These are phyloP conservation scores for Brachionus plicatilis DNA, from an alignment of 1,140 invertebrate genomes.

Conservation along the genomic window DNA sequence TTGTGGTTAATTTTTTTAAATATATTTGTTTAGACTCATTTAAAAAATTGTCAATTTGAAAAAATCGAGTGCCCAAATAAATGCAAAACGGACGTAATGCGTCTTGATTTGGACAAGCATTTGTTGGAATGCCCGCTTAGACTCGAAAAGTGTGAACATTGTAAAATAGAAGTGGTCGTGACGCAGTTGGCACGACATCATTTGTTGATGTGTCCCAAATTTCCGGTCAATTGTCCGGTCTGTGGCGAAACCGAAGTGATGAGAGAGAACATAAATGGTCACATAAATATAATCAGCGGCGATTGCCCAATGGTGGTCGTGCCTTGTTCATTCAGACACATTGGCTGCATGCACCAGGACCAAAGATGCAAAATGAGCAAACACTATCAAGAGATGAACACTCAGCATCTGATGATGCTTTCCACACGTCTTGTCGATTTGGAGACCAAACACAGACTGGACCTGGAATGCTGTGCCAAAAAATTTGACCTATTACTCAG, in stretches of 20 bases:
- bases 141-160: conserved; percentile 32
- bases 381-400: conserved; percentile 35
- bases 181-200: conserved; percentile 6
- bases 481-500: neutral
- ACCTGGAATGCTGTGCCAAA: conserved; percentile 25
- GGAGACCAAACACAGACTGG: conserved; percentile 15
- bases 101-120: conserved; percentile 28
- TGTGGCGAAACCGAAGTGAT: conserved; percentile 24
- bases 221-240: conserved; percentile 25
- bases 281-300: conserved; percentile 14
- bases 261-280: conserved; percentile 16
- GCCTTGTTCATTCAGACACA: conserved; percentile 1
- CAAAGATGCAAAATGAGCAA: conserved; percentile 33
- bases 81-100: conserved; percentile 37
- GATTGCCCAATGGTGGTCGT: conserved; percentile 27
- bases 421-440: conserved; percentile 14
- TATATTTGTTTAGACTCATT: conserved; percentile 17
- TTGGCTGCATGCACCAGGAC: conserved; percentile 20
- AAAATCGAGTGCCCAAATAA: conserved; percentile 34
- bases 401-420: conserved; percentile 24
- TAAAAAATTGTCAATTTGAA: conserved; percentile 38
- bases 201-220: conserved; percentile 26
- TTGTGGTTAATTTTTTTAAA: neutral
- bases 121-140: conserved; percentile 23
- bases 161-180: conserved; percentile 29